A percentile compares a stretch with the other conserved stretches of the same genome.
These are phyloP conservation scores for Coccyzus lansbergi DNA, from an alignment of 2,797 vertebrate species.

Conservation along the genomic window DNA sequence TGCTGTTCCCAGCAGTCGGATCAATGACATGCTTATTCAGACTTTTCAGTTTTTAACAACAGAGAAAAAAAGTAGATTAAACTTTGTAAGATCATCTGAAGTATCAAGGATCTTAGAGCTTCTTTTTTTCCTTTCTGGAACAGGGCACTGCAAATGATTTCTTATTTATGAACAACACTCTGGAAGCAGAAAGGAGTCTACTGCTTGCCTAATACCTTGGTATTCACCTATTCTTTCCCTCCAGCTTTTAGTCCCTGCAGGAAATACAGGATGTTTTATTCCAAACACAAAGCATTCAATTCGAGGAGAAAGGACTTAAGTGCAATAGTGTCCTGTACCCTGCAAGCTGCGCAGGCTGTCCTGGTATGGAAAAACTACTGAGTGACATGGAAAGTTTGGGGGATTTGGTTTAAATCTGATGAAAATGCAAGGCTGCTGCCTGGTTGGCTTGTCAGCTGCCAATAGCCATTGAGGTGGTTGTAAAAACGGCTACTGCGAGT, in stretches of 20 bases:
- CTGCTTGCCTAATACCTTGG: neutral
- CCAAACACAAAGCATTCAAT: neutral
- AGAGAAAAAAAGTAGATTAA: neutral
- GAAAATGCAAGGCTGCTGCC: neutral
- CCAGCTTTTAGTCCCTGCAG: neutral
- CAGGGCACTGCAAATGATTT: neutral
- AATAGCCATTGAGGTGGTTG: neutral
- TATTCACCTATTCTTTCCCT: neutral
- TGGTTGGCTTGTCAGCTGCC: neutral
- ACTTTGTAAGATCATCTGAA: neutral
- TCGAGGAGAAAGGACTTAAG: neutral
- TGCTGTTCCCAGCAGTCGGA: neutral
- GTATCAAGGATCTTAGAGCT: neutral
- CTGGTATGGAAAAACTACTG: neutral
- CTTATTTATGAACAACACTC: neutral
- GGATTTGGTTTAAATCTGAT: neutral
- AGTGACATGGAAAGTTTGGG: neutral
- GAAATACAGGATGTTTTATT: neutral
- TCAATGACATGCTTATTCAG: constrained; percentile 33
- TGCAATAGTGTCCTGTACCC: neutral
- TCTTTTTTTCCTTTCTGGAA: neutral
- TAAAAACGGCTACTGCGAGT: neutral
- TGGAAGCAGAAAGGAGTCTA: neutral
- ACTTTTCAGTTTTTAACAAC: neutral
- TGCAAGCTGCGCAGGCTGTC: neutral